Evolutionary conservation across 2,797 vertebrate genomes (phyloP).

Genomic region (Peromyscus attwateri): DNA sequence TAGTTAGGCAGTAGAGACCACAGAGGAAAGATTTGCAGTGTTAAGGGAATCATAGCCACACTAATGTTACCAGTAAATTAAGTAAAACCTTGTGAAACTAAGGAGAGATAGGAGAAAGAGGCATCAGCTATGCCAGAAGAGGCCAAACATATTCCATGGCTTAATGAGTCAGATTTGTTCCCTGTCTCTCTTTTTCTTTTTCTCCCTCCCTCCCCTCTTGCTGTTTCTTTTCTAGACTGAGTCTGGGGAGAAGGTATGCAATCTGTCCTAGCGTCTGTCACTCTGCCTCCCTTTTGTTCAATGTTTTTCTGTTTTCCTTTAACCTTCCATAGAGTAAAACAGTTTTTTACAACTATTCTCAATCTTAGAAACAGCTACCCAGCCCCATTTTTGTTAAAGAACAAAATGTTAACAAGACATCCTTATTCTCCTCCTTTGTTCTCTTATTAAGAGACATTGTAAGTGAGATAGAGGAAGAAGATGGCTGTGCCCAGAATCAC

Average conservation of each 20-base stretch:
- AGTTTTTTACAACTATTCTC: conserved; percentile 1
- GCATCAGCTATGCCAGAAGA: neutral
- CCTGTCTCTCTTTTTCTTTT: neutral
- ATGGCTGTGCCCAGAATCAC: neutral
- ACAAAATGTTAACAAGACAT: neutral
- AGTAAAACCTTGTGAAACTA: neutral
- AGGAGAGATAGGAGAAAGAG: neutral
- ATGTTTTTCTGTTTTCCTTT: conserved; percentile 70
- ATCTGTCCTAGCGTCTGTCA: conserved; percentile 67
- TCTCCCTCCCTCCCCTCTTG: neutral
- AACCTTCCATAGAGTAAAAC: conserved; percentile 40
- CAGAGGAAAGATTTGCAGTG: neutral
- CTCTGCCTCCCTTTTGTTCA: conserved; percentile 49
- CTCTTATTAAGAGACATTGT: neutral
- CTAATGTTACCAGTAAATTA: neutral
- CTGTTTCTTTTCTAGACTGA: conserved; percentile 51
- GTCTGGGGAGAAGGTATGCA: conserved; percentile 62
- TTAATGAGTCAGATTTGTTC: neutral
- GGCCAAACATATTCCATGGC: neutral
- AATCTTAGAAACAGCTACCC: neutral
- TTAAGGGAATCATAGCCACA: neutral
- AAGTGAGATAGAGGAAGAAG: neutral
- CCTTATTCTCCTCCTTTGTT: neutral
- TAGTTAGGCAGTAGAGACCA: neutral
- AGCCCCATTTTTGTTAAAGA: conserved; percentile 8